Evolutionary conservation across 2,113 vertebrate genomes (phyloP), one percentile per base, ranked within the genome.

Genomic region (Orycteropus afer): DNA sequence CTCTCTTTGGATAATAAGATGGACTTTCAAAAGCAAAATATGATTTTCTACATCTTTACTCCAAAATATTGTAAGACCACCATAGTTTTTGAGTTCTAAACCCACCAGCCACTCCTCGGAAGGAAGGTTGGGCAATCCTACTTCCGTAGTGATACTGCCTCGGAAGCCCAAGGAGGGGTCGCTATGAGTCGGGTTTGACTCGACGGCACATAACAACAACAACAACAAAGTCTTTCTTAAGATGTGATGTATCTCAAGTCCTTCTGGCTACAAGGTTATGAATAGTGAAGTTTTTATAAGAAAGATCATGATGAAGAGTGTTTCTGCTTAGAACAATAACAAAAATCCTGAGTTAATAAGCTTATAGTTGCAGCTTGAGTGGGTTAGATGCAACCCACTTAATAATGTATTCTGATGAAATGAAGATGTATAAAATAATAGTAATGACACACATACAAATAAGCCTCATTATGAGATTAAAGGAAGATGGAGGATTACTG

Each of bases 261-360:
- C 11, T 88, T 92, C 59, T 76, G 45, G 65, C 27, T 22, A 34
- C 17, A 53, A 71, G 45, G 17, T 69, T 37, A 34, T 37, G 4
- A 25, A 34, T 0, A n/a, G 59, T 77, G 40, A 42, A 92, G 5
- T 55, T 86, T 90, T 74, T 29, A 32, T 65, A 78, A 86, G 53
- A 59, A 79, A 14, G 12, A 7, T 71, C 37, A 4, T 34, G 82
- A 57, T 45, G 10, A 76, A 96, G 34, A 22, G 10, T 74, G 23
- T 67, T 90, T 96, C 83, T 86, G 37, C 88, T 85, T 85, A 90
- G 34, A 92, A 37, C 42, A 90, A 77, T 11, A 90, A 76, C 55
- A 78, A 88, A 78, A 67, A 27, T 8, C 1, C 37, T 7, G 55
- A 90, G 37, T 78, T 76, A 73, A 82, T 23, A 45, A 92, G 78